Percentiles rank a stretch among this genome's conserved stretches.
These are phyloP conservation scores for Macroglossus sobrinus DNA, from an alignment of 2,113 vertebrate genomes.

Conservation along the genomic window DNA sequence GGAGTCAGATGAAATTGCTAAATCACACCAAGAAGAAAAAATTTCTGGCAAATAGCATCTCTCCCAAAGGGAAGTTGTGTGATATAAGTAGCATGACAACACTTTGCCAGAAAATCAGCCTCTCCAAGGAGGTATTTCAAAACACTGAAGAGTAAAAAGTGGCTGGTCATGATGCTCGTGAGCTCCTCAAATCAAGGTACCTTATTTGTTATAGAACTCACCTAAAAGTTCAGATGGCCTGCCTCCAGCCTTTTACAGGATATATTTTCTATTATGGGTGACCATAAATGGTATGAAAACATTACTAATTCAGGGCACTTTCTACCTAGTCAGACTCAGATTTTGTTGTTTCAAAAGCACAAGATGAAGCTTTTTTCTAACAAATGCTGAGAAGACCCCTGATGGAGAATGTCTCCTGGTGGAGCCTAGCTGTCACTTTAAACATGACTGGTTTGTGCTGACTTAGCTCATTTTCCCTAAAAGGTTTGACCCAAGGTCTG, in stretches of 20 bases:
- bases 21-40: background rate
- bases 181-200: background rate
- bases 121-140: background rate
- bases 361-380: background rate
- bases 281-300: background rate
- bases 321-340: background rate
- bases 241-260: background rate
- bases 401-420: background rate
- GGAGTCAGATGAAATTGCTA: background rate
- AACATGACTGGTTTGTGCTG: accelerated
- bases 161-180: background rate
- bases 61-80: background rate
- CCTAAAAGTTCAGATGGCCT: background rate
- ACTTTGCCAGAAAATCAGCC: background rate
- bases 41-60: background rate
- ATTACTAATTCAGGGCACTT: background rate
- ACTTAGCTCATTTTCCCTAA: background rate
- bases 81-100: background rate
- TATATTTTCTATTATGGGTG: background rate
- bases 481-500: conserved; percentile 40
- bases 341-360: background rate
- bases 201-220: background rate
- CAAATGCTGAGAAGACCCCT: background rate
- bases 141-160: background rate
- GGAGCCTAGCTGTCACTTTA: background rate